Conservation (phyloP, 2,888 invertebrate genomes). For the Papilio demoleus region DNA sequence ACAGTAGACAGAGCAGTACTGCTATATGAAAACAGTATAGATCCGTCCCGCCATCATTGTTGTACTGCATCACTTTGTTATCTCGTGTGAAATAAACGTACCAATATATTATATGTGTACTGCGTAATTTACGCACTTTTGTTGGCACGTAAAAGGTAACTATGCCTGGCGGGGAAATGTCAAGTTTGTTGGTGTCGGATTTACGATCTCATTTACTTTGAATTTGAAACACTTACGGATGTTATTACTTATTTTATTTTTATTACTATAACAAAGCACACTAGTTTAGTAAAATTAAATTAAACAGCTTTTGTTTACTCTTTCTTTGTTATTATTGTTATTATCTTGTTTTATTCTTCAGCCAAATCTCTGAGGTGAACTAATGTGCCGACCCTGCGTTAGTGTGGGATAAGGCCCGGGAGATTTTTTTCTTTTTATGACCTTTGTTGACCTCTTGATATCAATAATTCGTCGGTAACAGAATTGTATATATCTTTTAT, state of each 20-base stretch:
- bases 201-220: background rate
- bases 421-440: too few species aligned
- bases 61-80: background rate
- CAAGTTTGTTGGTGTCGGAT: background rate
- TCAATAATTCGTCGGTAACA: background rate
- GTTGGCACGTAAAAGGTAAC: slow-evolving; percentile 5
- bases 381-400: too few species aligned
- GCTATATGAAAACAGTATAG: background rate
- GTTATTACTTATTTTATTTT: background rate
- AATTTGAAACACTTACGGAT: too few species aligned
- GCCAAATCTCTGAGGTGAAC: too few species aligned
- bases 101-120: slow-evolving; percentile 43
- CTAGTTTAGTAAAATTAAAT: background rate
- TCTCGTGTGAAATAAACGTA: background rate
- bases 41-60: background rate
- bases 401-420: too few species aligned
- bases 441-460: background rate
- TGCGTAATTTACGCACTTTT: slow-evolving; percentile 54
- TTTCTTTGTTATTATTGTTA: background rate
- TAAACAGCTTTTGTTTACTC: slow-evolving; percentile 1
- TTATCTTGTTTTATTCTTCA: too few species aligned
- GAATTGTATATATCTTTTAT: background rate
- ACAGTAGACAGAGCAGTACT: background rate
- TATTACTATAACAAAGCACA: background rate
- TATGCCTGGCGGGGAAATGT: background rate